Percentiles rank a stretch among this genome's conserved stretches.
phyloP scores from a whole-genome alignment of 64 coral and sea anemone genomes.

The Acropora tenuis region DNA sequence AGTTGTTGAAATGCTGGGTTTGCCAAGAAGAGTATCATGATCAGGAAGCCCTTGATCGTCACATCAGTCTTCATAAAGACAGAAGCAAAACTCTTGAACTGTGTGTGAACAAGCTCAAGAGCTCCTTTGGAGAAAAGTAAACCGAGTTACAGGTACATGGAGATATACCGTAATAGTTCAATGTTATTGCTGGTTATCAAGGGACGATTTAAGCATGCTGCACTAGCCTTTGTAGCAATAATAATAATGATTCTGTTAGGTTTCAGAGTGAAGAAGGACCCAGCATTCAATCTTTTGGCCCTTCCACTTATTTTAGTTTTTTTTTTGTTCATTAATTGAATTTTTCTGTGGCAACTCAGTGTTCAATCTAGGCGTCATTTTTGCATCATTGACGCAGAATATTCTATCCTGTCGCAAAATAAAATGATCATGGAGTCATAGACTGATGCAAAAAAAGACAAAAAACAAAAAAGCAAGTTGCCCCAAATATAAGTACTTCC shows the following conservation, averaged over 20 bases:
- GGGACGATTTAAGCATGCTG: neutral
- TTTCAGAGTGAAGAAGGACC: neutral
- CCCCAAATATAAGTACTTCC: too few relatives aligned
- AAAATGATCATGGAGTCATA: too few relatives aligned
- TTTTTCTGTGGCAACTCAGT: too few relatives aligned
- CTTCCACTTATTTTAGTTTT: neutral
- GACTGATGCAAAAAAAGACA: too few relatives aligned
- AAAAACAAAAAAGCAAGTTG: too few relatives aligned
- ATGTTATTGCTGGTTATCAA: neutral
- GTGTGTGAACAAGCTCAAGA: conserved; percentile 40
- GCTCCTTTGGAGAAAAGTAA: conserved; percentile 2
- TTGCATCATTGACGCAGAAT: too few relatives aligned
- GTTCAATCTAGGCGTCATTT: too few relatives aligned
- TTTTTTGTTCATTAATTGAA: neutral
- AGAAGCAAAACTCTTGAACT: conserved; percentile 31
- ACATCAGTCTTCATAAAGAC: conserved; percentile 43
- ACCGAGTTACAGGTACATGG: too few relatives aligned
- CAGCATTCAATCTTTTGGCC: neutral
- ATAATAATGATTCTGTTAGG: too few relatives aligned
- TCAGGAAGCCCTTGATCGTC: conserved; percentile 2
- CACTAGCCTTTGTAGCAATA: too few relatives aligned
- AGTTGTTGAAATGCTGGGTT: conserved; percentile 31
- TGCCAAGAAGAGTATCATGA: conserved; percentile 16
- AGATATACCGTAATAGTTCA: neutral
- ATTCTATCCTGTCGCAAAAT: too few relatives aligned